Base-by-base conservation (phyloP, 1,140 invertebrate genomes). In the Solenopsis invicta region DNA sequence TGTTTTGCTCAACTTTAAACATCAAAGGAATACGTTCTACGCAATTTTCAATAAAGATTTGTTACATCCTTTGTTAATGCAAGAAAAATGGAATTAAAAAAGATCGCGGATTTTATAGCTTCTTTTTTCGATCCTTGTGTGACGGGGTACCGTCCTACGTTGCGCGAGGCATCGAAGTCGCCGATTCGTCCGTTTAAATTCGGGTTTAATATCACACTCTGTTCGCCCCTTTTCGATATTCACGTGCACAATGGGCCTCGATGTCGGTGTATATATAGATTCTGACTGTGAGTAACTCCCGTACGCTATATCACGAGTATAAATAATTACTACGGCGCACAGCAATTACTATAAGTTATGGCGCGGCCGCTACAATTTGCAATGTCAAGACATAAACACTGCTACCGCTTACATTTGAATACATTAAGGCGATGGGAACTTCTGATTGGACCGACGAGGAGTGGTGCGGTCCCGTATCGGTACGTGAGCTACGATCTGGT, bases 321-420 rank as follows among this genome's bases (percentile, higher is more conserved):
- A 95, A 95, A 95, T 95, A 95, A 95, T 95, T 95, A 95, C 94
- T 94, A 89, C 92, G 92, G 94, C 92, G 94, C 93, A 93, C 92
- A 93, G 94, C 95, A 95, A 95, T 95, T 95, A 95, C 94, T 95
- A 95, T 95, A 95, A 95, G 95, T 95, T 95, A 95, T 94, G 92
- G 95, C 93, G 93, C 91, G 94, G 94, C 94, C 93, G 94, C 89
- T 92, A 95, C 95, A 95, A 95, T 95, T 95, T 95, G 95, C 95
- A 95, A 95, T 95, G 95, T 95, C 95, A 95, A 95, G 95, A 95
- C 95, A 95, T 95, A 95, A 95, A 95, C 95, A 95, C 95, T 95
- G 94, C 94, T 95, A 95, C 95, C 92, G 95, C 95, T 95, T 95
- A 95, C 94, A 95, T 95, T 95, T 95, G 94, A 95, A 95, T 95